Evolutionary conservation across 2,888 invertebrate species (phyloP), one percentile per base, ranked within the genome.

Genomic region (Myopa tessellatipennis): DNA sequence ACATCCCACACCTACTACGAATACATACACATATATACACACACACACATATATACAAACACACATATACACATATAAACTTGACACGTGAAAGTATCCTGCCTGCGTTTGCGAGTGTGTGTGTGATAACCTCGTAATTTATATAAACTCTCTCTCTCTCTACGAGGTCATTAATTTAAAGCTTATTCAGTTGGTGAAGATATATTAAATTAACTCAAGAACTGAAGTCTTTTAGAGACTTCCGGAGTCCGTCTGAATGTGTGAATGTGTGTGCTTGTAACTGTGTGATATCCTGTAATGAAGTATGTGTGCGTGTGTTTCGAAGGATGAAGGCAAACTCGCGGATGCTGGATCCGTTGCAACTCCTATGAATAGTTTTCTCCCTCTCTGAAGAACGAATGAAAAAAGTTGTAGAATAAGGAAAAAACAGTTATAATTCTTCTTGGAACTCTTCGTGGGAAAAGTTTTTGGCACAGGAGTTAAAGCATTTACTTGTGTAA

Each of bases 131-230:
- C 83, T 82, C 83, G 85, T 83, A 85, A 86, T 85, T 85, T 85
- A 85, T 85, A 85, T 85, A 85, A 86, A 86, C 85, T 85, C 10
- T 45, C 45, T 45, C 45, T 10, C 10, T 45, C 45, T 45, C 87
- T 85, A 83, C 83, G 85, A 84, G 84, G 86, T 85, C 87, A 86
- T 87, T 87, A 87, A 87, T 87, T 87, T 87, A 84, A 87, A 87
- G 85, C 86, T 86, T 85, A 87, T 86, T 87, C 87, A 87, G 85
- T 86, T 87, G 87, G 85, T 85, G 83, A 87, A 87, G 87, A 87
- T 87, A 87, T 87, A 87, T 87, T 87, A 87, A 87, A 86, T 87
- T 86, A 87, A 86, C 87, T 87, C 85, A 84, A 86, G 75, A 75
- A 74, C 40, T 38, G 40, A 45, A 45, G 10, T 45, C 45, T 45